Evolutionary conservation across 2,113 vertebrate species (phyloP), one percentile per base, ranked within the genome.

Genomic region (Chaetura pelagica): DNA sequence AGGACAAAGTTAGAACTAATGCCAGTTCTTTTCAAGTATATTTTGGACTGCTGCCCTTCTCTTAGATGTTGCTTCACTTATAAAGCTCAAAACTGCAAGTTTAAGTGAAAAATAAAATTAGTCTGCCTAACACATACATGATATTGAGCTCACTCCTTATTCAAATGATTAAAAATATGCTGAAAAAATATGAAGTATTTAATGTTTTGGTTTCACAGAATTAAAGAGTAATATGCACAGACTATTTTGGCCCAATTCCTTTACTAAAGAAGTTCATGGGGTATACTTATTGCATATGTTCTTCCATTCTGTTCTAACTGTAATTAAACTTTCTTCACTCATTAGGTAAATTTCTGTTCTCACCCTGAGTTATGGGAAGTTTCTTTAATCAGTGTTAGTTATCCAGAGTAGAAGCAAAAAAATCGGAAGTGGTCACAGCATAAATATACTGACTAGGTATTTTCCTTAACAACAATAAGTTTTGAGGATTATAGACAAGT

Each of bases 31-130:
- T 89, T 69, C 29, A 81, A 89, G 46, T 84, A 32, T 63, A 74
- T 89, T 93, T 92, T 94, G 94, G 77, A 73, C 26, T 42, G 32
- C 21, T 90, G 75, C 78, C 84, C 63, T 90, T 94, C 44, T 82
- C 27, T 64, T 72, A 72, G 27, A 21, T 66, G 12, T 92, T 94
- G 80, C 77, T 81, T 87, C 69, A 71, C 16, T 67, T 83, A 32
- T 58, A 80, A 78, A 91, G 55, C 40, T 30, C 17, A 4, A 38
- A 77, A 84, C 75, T 29, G 16, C 27, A 79, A 76, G n/a, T 9
- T 12, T 11, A 92, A 75, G 10, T 72, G n/a, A 75, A 90, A 94
- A 87, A 64, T 82, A 67, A 96, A 81, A 58, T 40, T 26, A 81
- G 3, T 63, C 48, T 72, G 22, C n/a, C 38, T 71, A 67, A 64